These are phyloP conservation scores for Bombylius major DNA, from an alignment of 2,888 invertebrate genomes.

Conservation along the genomic window DNA sequence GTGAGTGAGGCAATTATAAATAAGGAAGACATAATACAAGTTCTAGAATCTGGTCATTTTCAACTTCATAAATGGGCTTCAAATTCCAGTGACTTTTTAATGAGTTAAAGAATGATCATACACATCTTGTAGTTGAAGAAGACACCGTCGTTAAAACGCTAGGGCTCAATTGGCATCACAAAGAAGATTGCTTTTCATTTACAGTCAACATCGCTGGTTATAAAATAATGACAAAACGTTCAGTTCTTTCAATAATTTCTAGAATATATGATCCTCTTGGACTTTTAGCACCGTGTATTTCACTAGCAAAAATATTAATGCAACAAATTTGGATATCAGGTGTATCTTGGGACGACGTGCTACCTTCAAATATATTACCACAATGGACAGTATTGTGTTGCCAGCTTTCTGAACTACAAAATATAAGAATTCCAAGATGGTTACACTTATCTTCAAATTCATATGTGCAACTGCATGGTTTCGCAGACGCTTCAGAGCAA, in stretches of 20 bases:
- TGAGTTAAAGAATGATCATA: too few relatives aligned
- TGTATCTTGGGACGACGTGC: neutral
- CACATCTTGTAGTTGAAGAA: neutral
- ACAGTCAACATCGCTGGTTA: neutral
- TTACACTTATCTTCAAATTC: too few relatives aligned
- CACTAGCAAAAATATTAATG: neutral
- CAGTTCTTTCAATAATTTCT: neutral
- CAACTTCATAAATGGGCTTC: constrained; percentile 3
- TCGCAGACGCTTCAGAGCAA: too few relatives aligned
- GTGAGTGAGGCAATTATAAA: neutral
- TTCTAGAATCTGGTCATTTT: neutral
- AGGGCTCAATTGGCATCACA: constrained; percentile 2
- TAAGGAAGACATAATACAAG: neutral
- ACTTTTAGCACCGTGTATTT: neutral
- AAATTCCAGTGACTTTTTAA: too few relatives aligned
- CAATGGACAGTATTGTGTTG: neutral
- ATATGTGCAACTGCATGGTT: too few relatives aligned
- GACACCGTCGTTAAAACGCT: neutral
- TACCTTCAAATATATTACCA: neutral
- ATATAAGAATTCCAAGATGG: constrained; percentile 1
- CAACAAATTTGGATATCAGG: neutral
- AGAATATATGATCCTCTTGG: constrained; percentile 5
- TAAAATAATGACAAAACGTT: neutral
- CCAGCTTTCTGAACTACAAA: neutral
- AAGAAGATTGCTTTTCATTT: constrained; percentile 1